These are phyloP conservation scores for Myrmecobius fasciatus DNA, from an alignment of 2,113 vertebrate species.

Conservation along the genomic window DNA sequence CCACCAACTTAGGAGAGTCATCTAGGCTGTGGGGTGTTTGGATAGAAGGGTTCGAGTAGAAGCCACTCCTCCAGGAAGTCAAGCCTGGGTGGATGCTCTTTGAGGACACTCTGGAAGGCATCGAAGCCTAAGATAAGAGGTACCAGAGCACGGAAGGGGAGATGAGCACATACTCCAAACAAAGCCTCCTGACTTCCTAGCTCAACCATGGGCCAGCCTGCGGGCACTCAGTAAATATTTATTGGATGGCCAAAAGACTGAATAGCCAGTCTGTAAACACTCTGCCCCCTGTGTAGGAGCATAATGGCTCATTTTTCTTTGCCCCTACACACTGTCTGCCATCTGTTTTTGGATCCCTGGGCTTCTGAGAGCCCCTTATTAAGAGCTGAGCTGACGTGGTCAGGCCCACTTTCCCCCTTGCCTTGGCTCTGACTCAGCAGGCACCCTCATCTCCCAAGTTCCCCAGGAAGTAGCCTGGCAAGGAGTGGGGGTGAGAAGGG, in stretches of 20 bases:
- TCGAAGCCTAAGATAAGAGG: neutral
- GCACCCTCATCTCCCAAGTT: neutral
- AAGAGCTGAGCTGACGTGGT: neutral
- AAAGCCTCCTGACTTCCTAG: neutral
- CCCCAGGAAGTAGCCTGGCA: neutral
- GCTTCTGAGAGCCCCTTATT: neutral
- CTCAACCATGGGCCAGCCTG: neutral
- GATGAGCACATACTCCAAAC: neutral
- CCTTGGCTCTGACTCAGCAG: neutral
- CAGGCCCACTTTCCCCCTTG: neutral
- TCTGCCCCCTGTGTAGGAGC: neutral
- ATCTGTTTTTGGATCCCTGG: neutral
- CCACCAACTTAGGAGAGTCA: neutral
- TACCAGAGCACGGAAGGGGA: neutral
- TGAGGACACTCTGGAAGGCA: neutral
- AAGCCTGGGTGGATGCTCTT: neutral
- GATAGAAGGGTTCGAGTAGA: neutral
- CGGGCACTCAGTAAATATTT: neutral
- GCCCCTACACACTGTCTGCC: neutral
- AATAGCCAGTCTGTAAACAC: neutral
- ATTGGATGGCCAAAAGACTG: neutral
- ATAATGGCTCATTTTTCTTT: neutral
- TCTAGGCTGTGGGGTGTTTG: neutral
- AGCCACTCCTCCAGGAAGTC: neutral
- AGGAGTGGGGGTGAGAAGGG: neutral